Conservation (phyloP, 2,797 vertebrate genomes). For the Novumbra hubbsi region DNA sequence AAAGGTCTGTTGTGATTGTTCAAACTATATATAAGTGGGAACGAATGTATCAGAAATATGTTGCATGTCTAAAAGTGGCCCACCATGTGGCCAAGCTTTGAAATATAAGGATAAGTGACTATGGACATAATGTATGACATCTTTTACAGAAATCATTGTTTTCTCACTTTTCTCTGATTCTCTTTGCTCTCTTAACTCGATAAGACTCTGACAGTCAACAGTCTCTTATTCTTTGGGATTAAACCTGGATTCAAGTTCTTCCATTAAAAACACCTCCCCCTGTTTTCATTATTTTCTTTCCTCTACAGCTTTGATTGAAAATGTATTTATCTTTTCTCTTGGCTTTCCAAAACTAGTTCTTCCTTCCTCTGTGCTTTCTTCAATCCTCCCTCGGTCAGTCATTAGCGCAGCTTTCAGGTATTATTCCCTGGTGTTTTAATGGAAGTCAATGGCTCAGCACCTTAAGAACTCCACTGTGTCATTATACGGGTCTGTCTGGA, state of each 20-base stretch:
- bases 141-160: not conserved
- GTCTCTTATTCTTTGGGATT: not conserved
- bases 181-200: not conserved
- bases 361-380: not conserved
- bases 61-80: too few relatives aligned
- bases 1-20: too few relatives aligned
- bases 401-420: not conserved
- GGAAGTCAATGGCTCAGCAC: not conserved
- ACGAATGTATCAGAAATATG: too few relatives aligned
- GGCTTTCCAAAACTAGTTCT: not conserved
- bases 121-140: not conserved
- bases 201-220: not conserved
- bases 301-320: not conserved
- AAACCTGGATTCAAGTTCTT: not conserved
- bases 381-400: constrained; percentile 31
- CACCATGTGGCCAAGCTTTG: too few relatives aligned
- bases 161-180: not conserved
- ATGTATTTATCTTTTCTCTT: not conserved
- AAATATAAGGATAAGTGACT: not conserved
- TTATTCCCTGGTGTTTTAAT: not conserved
- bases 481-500: not conserved
- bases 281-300: not conserved
- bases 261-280: not conserved
- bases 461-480: not conserved
- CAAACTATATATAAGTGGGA: too few relatives aligned